Conservation (phyloP, 2,888 invertebrate species). For the Tetanocera ferruginea region DNA sequence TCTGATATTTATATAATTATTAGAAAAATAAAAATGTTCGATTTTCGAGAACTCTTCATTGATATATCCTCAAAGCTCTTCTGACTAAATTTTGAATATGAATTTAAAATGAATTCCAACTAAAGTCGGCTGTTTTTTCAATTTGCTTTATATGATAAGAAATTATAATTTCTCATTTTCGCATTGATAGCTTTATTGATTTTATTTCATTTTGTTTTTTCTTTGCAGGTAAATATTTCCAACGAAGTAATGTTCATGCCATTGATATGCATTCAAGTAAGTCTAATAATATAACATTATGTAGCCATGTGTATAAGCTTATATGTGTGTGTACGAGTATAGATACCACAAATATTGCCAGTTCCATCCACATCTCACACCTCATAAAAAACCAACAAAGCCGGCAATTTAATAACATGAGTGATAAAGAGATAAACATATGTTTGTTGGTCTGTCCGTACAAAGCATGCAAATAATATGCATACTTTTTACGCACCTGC, state of each 20-base stretch:
- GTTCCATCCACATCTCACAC: neutral
- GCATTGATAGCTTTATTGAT: neutral
- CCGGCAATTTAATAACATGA: neutral
- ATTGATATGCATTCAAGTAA: slow-evolving; percentile 1
- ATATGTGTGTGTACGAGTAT: neutral
- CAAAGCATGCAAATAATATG: neutral
- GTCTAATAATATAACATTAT: neutral
- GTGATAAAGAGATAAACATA: slow-evolving; percentile 11
- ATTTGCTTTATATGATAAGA: neutral
- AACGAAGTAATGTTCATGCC: neutral
- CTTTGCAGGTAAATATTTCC: neutral
- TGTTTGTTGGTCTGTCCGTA: neutral
- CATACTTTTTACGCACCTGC: neutral
- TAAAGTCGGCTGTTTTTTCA: too few relatives aligned
- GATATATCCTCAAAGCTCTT: too few relatives aligned
- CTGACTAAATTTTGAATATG: too few relatives aligned
- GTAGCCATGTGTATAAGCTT: neutral
- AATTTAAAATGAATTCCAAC: too few relatives aligned
- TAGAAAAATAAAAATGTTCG: too few relatives aligned
- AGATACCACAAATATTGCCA: neutral
- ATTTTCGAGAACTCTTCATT: too few relatives aligned
- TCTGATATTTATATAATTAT: too few relatives aligned
- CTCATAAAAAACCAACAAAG: neutral
- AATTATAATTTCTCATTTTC: neutral
- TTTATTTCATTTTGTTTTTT: neutral